phyloP scores from a whole-genome alignment of 2,113 vertebrate genomes.

The Neotoma lepida region DNA sequence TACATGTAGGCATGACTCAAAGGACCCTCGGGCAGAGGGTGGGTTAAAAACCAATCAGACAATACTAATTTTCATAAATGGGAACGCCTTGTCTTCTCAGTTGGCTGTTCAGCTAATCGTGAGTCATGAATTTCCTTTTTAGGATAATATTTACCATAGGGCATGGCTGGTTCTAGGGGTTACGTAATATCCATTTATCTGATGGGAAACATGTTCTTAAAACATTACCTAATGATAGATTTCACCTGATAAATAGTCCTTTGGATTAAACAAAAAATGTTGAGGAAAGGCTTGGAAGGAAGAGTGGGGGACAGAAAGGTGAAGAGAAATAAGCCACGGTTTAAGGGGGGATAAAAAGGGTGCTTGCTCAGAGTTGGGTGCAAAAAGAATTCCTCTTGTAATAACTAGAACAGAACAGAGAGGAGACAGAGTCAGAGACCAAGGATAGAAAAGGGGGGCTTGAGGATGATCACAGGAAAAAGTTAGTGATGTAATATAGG shows the following conservation, averaged over 20 bases:
- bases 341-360: not conserved
- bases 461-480: not conserved
- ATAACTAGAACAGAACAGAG: not conserved
- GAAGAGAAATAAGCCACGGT: not conserved
- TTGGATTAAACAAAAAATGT: slow-evolving; percentile 65
- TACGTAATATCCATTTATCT: slow-evolving; percentile 72
- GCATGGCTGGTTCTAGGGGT: slow-evolving; percentile 56
- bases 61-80: slow-evolving; percentile 73
- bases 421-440: not conserved
- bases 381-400: not conserved
- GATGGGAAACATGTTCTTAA: slow-evolving; percentile 78
- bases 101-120: slow-evolving; percentile 61
- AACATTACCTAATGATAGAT: slow-evolving; percentile 78
- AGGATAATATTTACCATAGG: slow-evolving; percentile 68
- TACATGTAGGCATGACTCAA: slow-evolving; percentile 66
- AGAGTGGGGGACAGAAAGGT: not conserved
- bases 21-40: slow-evolving; percentile 61
- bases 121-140: slow-evolving; percentile 77
- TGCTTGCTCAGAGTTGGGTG: not conserved
- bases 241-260: slow-evolving; percentile 72
- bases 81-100: slow-evolving; percentile 59
- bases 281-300: not conserved
- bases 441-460: not conserved
- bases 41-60: slow-evolving; percentile 71
- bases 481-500: not conserved